Conservation (phyloP, 2,888 invertebrate genomes). For the Dryobotodes eremita region DNA sequence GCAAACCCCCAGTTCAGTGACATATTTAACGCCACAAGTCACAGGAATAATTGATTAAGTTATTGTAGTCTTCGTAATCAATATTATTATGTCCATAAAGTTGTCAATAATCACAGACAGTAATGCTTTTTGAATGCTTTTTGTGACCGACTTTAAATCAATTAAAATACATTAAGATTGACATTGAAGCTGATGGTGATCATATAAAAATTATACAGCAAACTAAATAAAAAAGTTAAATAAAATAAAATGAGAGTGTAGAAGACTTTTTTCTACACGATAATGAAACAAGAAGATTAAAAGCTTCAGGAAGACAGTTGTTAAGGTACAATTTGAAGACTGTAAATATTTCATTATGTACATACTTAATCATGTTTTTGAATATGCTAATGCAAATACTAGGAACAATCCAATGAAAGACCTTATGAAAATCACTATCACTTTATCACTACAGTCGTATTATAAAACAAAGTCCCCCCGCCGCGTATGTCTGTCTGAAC, state of each 20-base stretch:
- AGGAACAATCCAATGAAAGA: background rate
- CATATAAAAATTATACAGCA: background rate
- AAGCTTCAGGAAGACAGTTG: background rate
- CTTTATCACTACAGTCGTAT: too few species aligned
- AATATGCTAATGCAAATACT: background rate
- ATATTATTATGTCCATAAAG: conserved; percentile 32
- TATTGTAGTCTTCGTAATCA: conserved; percentile 17
- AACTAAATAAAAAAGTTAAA: background rate
- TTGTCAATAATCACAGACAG: conserved; percentile 40
- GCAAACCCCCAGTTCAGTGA: background rate
- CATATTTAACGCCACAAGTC: conserved; percentile 12
- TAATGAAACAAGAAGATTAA: background rate
- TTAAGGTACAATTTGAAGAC: background rate
- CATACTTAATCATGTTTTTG: background rate
- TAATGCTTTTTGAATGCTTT: background rate
- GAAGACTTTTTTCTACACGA: background rate
- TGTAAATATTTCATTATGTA: background rate
- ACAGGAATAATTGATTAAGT: conserved; percentile 37
- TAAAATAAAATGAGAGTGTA: background rate
- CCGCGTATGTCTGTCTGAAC: background rate
- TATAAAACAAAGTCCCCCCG: background rate
- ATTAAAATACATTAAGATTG: background rate
- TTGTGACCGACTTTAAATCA: background rate
- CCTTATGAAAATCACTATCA: background rate
- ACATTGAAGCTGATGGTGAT: background rate